phyloP scores from a whole-genome alignment of 2,113 vertebrate genomes.

The Elachura formosa region DNA sequence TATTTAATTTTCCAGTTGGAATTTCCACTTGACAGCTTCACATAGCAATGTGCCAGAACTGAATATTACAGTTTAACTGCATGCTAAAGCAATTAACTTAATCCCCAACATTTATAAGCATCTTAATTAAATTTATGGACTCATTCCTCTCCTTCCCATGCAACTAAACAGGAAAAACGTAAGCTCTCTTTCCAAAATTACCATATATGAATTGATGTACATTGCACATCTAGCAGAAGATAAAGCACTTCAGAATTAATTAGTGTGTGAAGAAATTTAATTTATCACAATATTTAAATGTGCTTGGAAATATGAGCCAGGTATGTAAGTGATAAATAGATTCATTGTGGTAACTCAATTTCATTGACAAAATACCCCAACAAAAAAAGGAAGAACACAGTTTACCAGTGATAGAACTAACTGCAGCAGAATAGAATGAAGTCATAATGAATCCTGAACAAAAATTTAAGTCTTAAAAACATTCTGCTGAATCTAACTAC shows the following conservation, averaged over 20 bases:
- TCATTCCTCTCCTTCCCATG: background rate
- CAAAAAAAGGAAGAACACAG: background rate
- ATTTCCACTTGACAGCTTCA: slow-evolving; percentile 17
- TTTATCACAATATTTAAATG: background rate
- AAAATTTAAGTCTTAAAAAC: background rate
- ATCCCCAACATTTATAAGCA: slow-evolving; percentile 11
- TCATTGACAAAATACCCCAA: background rate
- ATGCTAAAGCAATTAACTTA: slow-evolving; percentile 42
- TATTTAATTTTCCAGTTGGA: slow-evolving; percentile 37
- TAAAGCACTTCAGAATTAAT: background rate
- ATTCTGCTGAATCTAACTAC: background rate
- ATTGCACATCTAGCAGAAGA: background rate
- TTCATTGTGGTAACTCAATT: background rate
- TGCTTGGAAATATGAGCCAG: background rate
- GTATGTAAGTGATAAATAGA: background rate
- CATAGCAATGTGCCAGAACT: background rate
- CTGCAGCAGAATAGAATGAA: background rate
- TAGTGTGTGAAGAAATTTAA: background rate
- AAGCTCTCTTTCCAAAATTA: background rate
- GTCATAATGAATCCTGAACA: background rate
- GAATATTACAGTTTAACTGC: background rate
- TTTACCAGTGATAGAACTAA: background rate
- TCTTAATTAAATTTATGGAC: slow-evolving; percentile 38
- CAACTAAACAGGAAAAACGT: background rate
- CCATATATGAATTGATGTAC: background rate